These are phyloP conservation scores for Drepana arcuata DNA, from an alignment of 1,140 invertebrate genomes.

Conservation along the genomic window DNA sequence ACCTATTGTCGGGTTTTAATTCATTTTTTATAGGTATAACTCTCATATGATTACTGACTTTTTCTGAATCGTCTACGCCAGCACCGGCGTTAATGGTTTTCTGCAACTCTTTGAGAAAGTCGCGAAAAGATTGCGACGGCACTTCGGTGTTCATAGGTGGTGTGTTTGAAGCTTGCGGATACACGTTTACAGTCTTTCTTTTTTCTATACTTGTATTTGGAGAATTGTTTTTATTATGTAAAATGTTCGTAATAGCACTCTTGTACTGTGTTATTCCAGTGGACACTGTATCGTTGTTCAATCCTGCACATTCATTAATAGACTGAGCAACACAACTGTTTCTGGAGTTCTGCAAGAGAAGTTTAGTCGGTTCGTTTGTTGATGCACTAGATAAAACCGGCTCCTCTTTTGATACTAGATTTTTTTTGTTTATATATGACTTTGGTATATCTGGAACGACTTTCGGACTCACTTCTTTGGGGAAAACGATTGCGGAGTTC, in stretches of 20 bases:
- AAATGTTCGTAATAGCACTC: too few species aligned
- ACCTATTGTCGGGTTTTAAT: conserved; percentile 8
- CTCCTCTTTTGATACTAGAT: too few species aligned
- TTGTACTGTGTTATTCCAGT: too few species aligned
- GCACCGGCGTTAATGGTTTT: conserved; percentile 35
- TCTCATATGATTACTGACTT: neutral
- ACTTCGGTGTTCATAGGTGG: neutral
- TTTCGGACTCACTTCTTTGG: conserved; percentile 10
- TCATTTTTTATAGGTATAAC: conserved; percentile 8
- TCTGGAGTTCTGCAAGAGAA: conserved; percentile 10
- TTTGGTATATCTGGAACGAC: conserved; percentile 23
- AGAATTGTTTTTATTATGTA: neutral
- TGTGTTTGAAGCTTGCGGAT: neutral
- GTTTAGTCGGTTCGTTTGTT: conserved; percentile 16
- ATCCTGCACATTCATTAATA: too few species aligned
- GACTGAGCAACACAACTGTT: too few species aligned
- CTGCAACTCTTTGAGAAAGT: conserved; percentile 38
- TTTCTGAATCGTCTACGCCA: too few species aligned
- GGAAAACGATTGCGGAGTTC: conserved; percentile 3
- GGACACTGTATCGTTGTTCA: too few species aligned
- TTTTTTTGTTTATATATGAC: conserved; percentile 27
- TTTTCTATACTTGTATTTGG: too few species aligned
- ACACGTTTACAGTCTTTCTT: too few species aligned
- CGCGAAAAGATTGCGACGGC: conserved; percentile 14
- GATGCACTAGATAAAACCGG: too few species aligned